phyloP scores from a whole-genome alignment of 2,888 invertebrate species.

The Phorcus lineatus region DNA sequence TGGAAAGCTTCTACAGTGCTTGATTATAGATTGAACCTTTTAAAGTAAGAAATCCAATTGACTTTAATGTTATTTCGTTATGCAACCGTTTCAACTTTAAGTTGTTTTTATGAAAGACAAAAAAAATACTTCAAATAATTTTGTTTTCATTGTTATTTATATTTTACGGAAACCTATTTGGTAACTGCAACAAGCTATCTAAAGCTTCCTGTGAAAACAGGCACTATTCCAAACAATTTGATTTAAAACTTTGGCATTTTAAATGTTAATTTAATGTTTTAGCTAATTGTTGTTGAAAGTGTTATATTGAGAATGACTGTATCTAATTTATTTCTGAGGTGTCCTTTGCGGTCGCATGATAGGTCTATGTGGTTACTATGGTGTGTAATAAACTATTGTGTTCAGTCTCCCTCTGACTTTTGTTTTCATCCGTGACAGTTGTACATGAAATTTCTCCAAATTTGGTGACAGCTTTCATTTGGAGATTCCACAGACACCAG shows the following conservation, averaged over 20 bases:
- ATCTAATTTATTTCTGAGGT: constrained; percentile 5
- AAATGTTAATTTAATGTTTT: background rate
- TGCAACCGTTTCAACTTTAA: no score
- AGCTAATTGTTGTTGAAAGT: background rate
- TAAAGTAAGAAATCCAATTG: no score
- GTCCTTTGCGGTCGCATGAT: background rate
- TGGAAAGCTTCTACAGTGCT: no score
- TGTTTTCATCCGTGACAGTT: no score
- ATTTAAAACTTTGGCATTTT: background rate
- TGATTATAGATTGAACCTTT: no score
- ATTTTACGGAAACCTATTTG: no score
- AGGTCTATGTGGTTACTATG: background rate
- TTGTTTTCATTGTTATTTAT: no score
- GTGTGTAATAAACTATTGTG: constrained; percentile 3
- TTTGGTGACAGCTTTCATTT: background rate
- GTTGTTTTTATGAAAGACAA: no score
- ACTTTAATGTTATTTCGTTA: no score
- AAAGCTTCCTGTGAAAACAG: background rate
- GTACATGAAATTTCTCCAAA: background rate
- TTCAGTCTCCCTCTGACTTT: background rate
- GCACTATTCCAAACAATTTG: background rate
- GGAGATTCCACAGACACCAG: no score
- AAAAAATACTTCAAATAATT: no score
- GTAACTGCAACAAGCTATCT: no score
- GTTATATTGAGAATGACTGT: background rate